These are phyloP conservation scores for Serripes groenlandicus DNA, from an alignment of 2,888 invertebrate species.

Conservation along the genomic window DNA sequence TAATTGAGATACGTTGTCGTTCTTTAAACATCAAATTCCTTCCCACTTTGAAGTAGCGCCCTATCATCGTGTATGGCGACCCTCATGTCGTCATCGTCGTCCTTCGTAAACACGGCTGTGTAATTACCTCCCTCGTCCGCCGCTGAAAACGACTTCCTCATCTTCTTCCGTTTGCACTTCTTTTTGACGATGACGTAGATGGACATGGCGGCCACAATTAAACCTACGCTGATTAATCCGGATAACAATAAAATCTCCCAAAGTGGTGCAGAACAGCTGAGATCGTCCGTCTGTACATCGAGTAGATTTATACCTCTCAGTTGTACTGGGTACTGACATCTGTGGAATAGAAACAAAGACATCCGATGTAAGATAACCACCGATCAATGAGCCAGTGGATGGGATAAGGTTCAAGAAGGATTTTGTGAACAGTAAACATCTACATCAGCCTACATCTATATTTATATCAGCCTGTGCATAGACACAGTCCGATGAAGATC, in stretches of 20 bases:
- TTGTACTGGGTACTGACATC: slow-evolving; percentile 25
- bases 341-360: slow-evolving; percentile 5
- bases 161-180: slow-evolving; percentile 14
- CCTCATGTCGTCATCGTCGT: slow-evolving; percentile 41
- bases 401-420: too few species aligned
- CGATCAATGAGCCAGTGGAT: too few species aligned
- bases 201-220: not conserved
- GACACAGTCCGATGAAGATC: too few species aligned
- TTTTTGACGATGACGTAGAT: not conserved
- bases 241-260: slow-evolving; percentile 14
- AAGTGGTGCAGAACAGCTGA: slow-evolving; percentile 23
- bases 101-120: slow-evolving; percentile 56
- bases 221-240: slow-evolving; percentile 2
- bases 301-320: slow-evolving; percentile 24
- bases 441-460: too few species aligned
- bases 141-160: not conserved
- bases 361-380: too few species aligned
- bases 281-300: slow-evolving; percentile 1
- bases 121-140: slow-evolving; percentile 43
- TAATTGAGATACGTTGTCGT: too few species aligned
- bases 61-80: slow-evolving; percentile 41
- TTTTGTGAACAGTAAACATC: too few species aligned
- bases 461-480: too few species aligned
- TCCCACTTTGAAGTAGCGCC: slow-evolving; percentile 17
- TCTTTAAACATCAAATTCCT: slow-evolving; percentile 44